Base-by-base conservation (phyloP, 1,140 invertebrate species). In the Caenorhabditis remanei region DNA sequence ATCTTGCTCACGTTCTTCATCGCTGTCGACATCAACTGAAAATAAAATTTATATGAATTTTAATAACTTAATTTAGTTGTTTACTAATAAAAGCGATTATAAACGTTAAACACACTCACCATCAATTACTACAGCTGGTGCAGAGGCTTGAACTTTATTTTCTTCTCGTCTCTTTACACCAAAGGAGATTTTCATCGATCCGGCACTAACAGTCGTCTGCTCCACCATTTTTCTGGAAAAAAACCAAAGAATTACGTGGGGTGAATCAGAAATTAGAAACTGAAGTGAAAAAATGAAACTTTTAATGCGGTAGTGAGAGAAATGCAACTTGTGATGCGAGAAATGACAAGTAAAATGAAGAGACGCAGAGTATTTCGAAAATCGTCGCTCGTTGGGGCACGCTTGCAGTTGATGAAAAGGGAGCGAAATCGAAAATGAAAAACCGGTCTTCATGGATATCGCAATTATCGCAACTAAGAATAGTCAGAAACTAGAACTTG, bases 1-100 rank as follows among this genome's bases (percentile, higher is more conserved):
- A 48, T 87, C 82, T 24, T 56, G n/a, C n/a, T 87, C 86, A 5
- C 63, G 41, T 56, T 87, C 75, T 71, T 84, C 82, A 48, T 83
- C 86, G 24, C 82, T 83, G 24, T 83, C 86, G 5, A 53, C n/a
- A 24, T 84, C 43, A n/a, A 71, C 79, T 85, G 50, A 75, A 85
- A 85, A 53, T 13, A 63, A 32, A 32, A 21, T 11, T 32, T 32
- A 55, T 71, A 8, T 19, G 1, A 16, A 6, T 48, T 43, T 9
- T 63, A 65, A 43, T 9, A 8, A 53, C 50, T n/a, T 5, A 43
- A 46, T 85, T 40, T 2, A 32, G 32, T 32, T 32, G 1, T 32
- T 32, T 32, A 32, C 32, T 32, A 32, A 32, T 32, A 32, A 32
- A 32, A 32, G 2, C 32, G 32, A 32, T 0, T 32, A 32, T 32